phyloP scores from a whole-genome alignment of 2,797 vertebrate genomes.

The Xiphophorus birchmanni region DNA sequence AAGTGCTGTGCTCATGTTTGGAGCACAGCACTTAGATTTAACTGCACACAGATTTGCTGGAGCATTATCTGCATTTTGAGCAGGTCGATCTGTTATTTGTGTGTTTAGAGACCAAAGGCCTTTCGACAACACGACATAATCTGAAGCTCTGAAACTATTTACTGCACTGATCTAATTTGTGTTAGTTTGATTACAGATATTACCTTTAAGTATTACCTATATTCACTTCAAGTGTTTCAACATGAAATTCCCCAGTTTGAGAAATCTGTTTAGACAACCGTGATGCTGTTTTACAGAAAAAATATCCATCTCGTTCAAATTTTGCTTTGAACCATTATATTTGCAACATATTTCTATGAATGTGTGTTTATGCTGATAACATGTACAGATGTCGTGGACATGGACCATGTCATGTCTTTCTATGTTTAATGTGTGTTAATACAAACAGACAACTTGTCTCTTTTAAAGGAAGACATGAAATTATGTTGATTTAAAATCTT shows the following conservation, averaged over 20 bases:
- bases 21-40: neutral
- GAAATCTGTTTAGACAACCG: neutral
- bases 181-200: neutral
- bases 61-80: neutral
- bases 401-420: neutral
- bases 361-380: neutral
- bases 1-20: neutral
- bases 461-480: neutral
- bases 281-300: neutral
- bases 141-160: neutral
- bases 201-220: neutral
- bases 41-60: neutral
- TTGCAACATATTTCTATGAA: neutral
- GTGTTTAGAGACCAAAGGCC: neutral
- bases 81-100: neutral
- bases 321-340: neutral
- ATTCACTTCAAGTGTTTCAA: neutral
- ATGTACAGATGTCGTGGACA: neutral
- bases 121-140: neutral
- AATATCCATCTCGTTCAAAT: neutral
- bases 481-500: too few relatives aligned
- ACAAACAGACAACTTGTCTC: neutral
- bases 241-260: neutral
- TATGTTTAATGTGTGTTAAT: neutral
- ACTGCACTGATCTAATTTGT: neutral